Percentiles rank a stretch among this genome's conserved stretches.
Evolutionary conservation across 23 tunicate genomes (phyloP).

Genomic region (Styela plicata): DNA sequence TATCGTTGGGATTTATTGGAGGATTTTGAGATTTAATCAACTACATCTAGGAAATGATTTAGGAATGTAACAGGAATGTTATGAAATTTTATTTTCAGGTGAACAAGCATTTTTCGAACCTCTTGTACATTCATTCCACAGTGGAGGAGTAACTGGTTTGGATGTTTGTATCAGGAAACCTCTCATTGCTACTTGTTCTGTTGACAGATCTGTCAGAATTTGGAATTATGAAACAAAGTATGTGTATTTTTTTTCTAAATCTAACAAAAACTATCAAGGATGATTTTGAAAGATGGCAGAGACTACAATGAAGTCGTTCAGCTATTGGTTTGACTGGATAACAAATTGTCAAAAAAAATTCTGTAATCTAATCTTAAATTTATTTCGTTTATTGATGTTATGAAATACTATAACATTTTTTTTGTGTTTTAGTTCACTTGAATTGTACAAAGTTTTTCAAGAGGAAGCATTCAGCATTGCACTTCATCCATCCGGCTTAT

Average conservation of each 20-base stretch:
- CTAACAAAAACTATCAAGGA: no score
- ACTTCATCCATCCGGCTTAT: conserved; percentile 94
- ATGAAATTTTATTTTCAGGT: conserved; percentile 33
- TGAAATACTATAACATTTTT: background rate
- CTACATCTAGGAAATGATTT: no score
- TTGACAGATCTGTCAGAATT: conserved; percentile 86
- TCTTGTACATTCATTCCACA: conserved; percentile 83
- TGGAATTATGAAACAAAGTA: conserved; percentile 98
- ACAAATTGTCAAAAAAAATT: no score
- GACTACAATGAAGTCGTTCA: no score
- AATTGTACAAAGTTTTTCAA: conserved; percentile 92
- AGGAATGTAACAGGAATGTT: background rate
- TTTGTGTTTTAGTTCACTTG: conserved; percentile 43
- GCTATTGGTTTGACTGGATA: no score
- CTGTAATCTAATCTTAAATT: no score
- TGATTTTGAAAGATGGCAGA: no score
- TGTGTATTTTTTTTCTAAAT: no score
- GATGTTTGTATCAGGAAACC: conserved; percentile 95
- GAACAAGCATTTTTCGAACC: conserved; percentile 81
- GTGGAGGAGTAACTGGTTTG: conserved; percentile 79
- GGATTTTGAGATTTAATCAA: no score
- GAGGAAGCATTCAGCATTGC: conserved; percentile 96
- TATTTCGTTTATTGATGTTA: no score
- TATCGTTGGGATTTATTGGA: background rate
- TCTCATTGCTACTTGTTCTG: conserved; percentile 90